Evolutionary conservation across 2,888 invertebrate genomes (phyloP).

Genomic region (Xestia rhomboidea): DNA sequence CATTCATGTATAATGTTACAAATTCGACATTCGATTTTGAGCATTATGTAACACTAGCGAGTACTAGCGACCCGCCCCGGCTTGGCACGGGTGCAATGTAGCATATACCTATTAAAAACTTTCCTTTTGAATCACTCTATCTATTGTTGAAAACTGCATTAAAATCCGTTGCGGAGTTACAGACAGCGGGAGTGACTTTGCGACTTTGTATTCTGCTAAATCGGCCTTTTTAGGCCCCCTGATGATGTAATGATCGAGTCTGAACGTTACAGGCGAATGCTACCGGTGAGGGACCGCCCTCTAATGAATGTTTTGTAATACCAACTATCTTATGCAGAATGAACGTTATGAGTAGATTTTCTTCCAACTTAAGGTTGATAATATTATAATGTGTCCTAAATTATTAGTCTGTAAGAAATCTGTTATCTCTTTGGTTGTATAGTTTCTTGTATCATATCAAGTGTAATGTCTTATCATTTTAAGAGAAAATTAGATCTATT

Average conservation of each 20-base stretch:
- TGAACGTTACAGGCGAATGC: background rate
- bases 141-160: no score
- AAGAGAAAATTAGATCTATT: background rate
- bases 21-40: background rate
- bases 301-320: background rate
- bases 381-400: background rate
- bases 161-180: no score
- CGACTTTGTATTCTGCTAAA: background rate
- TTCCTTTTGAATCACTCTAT: no score
- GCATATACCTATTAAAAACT: no score
- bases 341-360: background rate
- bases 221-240: background rate
- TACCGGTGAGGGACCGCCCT: background rate
- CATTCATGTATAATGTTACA: background rate
- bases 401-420: background rate
- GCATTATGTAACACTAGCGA: no score
- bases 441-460: conserved; percentile 24
- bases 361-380: background rate
- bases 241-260: background rate
- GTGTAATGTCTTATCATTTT: conserved; percentile 9
- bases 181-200: no score
- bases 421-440: background rate
- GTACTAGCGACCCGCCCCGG: no score
- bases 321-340: background rate
- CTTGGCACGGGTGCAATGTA: no score